Base-by-base conservation (phyloP, 37 sponge, comb jelly and placozoan genomes). In the Cladorhizidae sp. region DNA sequence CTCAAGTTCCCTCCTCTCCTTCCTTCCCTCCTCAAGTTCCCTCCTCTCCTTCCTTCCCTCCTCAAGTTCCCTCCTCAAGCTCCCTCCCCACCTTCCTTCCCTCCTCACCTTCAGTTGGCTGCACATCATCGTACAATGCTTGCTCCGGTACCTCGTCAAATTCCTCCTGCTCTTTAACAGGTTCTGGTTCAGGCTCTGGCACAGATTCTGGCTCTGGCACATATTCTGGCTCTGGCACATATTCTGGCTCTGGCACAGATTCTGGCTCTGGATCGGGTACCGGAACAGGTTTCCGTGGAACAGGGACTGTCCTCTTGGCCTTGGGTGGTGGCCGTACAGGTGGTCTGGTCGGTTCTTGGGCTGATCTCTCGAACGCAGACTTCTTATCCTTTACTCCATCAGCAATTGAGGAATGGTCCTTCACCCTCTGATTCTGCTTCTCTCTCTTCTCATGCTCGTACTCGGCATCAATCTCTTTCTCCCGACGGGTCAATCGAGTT, bases 101-200 rank as follows among this genome's bases (percentile, higher is more conserved):
- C 49, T 12, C 9, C 49, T 45, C 5, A 45, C 41, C 43, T 37
- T 88, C 83, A 14, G 39, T 42, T 6, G 57, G 67, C 64, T 75
- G 63, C 39, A 41, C 63, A 26, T 89, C 89, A 74, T 82, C 65
- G 25, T 43, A 31, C 37, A 76, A 72, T 28, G 73, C 85, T 42
- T 62, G 87, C 26, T 86, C 83, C n/a, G 84, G 88, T 52, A 86
- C 87, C 0, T 78, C 83, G 40, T 93, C 90, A 50, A 83, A 80
- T 40, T 84, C 82, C 58, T 90, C 85, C 3, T 3, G 3, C 35
- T 65, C 67, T 14, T 74, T 61, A 21, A 41, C 37, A 50, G 81
- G 81, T 33, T 83, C 88, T 61, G 72, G 78, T 26, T 67, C 68
- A 7, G 75, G 61, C 33, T 72, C 80, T 22, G 45, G 67, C 33